Evolutionary conservation across 2,888 invertebrate species (phyloP).

Genomic region (Caenorhabditis sp.): DNA sequence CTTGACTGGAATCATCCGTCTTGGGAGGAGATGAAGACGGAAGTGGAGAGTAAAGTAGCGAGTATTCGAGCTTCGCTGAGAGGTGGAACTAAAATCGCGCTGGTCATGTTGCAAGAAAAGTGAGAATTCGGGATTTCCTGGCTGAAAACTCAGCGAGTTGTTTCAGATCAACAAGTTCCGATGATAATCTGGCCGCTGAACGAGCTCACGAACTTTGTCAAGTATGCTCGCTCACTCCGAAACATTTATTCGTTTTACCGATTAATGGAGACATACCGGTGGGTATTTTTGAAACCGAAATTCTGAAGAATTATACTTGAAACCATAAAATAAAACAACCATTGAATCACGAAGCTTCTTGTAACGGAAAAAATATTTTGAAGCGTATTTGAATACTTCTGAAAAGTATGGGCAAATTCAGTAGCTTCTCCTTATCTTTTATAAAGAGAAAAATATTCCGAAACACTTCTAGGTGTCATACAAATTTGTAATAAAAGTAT

Average conservation of each 20-base stretch:
- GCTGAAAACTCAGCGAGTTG: too few species aligned
- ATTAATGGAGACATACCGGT: slow-evolving; percentile 15
- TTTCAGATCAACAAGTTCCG: slow-evolving; percentile 67
- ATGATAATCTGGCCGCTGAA: slow-evolving; percentile 83
- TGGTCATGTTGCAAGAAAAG: slow-evolving; percentile 54
- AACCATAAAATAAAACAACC: too few species aligned
- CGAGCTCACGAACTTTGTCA: slow-evolving; percentile 88
- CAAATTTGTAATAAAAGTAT: too few species aligned
- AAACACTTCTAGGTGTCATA: too few species aligned
- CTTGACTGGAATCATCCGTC: slow-evolving; percentile 94
- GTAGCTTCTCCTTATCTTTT: too few species aligned
- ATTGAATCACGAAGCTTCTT: too few species aligned
- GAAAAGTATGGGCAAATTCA: too few species aligned
- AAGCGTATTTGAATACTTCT: too few species aligned
- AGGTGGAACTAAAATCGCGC: slow-evolving; percentile 44
- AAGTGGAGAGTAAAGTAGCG: slow-evolving; percentile 78
- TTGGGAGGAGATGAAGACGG: slow-evolving; percentile 92
- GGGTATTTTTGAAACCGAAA: background rate
- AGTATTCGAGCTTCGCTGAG: slow-evolving; percentile 48
- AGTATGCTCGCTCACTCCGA: slow-evolving; percentile 89
- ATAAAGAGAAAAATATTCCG: too few species aligned
- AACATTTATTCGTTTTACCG: slow-evolving; percentile 89
- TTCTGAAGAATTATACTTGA: slow-evolving; percentile 14
- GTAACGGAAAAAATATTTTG: too few species aligned
- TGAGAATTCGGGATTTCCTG: too few species aligned